A percentile compares a stretch with the other conserved stretches of the same genome.
Conservation (phyloP, 2,113 vertebrate genomes). For the Pimephales promelas region DNA sequence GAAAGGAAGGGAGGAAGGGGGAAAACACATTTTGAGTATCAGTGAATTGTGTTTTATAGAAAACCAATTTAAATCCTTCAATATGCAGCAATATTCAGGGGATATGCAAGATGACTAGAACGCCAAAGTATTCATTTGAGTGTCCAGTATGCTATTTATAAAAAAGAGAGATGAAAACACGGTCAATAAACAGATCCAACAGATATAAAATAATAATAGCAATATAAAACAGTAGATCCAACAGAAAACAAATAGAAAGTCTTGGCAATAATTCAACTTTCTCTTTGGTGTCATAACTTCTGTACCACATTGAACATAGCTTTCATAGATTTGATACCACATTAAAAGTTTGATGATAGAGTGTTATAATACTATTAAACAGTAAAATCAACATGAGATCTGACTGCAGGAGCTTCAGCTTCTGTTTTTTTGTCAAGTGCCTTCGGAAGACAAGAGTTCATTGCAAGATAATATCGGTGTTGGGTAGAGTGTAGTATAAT, state of each 20-base stretch:
- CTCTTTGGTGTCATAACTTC: neutral
- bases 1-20: neutral
- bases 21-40: neutral
- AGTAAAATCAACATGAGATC: constrained; percentile 5
- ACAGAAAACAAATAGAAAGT: neutral
- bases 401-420: neutral
- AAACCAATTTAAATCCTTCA: neutral
- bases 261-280: neutral
- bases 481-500: neutral
- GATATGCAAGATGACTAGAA: neutral
- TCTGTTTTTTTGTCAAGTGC: constrained; percentile 15
- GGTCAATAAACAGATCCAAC: neutral
- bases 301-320: too few species aligned
- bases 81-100: neutral
- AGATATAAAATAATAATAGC: neutral
- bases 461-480: too few species aligned
- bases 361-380: neutral
- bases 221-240: neutral
- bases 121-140: neutral
- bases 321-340: neutral
- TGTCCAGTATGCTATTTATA: neutral
- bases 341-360: neutral
- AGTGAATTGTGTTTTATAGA: neutral
- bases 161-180: neutral
- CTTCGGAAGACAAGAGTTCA: neutral